Percentiles rank a stretch among this genome's conserved stretches.
phyloP scores from a whole-genome alignment of 2,797 vertebrate genomes.

The Diplodus sargus region DNA sequence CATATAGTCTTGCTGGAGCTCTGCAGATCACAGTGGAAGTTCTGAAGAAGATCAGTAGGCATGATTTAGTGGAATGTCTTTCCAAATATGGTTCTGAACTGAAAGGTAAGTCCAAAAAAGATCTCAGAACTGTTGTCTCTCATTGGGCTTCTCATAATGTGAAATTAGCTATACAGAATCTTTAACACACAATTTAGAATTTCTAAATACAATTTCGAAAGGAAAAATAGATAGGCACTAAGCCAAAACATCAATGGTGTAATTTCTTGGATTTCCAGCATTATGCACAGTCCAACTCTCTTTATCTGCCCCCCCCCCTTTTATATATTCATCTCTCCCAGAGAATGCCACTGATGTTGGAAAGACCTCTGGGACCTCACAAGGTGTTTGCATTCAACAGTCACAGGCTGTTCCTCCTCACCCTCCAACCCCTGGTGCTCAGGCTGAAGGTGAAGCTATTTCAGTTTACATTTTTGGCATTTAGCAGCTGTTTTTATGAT shows the following conservation, averaged over 20 bases:
- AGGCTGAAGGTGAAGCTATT: conserved; percentile 23
- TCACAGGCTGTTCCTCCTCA: background rate
- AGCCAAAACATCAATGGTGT: background rate
- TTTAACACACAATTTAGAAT: background rate
- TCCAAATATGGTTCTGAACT: background rate
- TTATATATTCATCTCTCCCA: background rate
- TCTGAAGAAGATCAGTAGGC: conserved; percentile 28
- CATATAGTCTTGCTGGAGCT: conserved; percentile 5
- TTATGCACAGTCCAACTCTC: background rate
- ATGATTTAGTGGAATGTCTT: conserved; percentile 25
- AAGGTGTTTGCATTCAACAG: background rate
- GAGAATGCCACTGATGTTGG: background rate
- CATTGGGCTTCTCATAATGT: background rate
- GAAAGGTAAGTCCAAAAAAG: conserved; percentile 11
- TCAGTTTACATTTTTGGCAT: background rate
- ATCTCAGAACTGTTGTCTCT: background rate
- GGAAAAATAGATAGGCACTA: background rate
- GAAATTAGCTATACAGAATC: background rate
- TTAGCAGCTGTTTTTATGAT: background rate
- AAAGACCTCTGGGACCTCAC: background rate
- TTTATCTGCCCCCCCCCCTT: background rate
- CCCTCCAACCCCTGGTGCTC: background rate
- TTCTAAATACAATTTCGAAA: too few relatives aligned
- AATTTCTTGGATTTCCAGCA: background rate
- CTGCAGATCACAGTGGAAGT: conserved; percentile 22